Base-by-base conservation (phyloP, 2,888 invertebrate species). In the Auanema freiburgensis region DNA sequence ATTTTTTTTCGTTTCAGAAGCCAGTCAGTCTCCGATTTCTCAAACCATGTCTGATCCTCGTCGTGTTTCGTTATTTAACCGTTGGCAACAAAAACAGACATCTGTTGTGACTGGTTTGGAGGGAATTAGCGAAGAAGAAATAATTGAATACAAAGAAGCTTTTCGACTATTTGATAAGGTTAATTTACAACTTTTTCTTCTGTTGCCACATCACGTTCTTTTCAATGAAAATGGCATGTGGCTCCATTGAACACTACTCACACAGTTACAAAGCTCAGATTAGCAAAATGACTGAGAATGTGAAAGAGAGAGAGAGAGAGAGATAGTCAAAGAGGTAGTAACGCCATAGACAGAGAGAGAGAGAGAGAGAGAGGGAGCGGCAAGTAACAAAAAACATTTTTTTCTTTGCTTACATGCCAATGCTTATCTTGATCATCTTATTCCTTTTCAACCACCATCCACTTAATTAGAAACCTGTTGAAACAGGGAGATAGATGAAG, bases 91-190 rank as follows among this genome's bases (percentile, higher is more conserved):
- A 50, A 76, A 76, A 59, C 78, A 81, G 60, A 69, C 66, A 57
- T 59, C 63, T 49, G 63, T 67, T 10, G 63, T 66, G 51, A 67
- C 67, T 14, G 77, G 72, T 8, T 65, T 81, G 43, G 83, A 83
- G 57, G 82, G 80, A 21, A 78, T 83, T 57, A 79, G 76, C 60
- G 79, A 79, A 55, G 83, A 83, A 60, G 83, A 83, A 69, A 68
- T 83, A 67, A 72, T 77, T 64, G 83, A 83, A 60, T 83, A 78
- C 67, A 78, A 77, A 56, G 83, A 83, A 56, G 83, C 83, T 23
- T 83, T 83, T 67, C 59, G 81, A 59, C 71, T 83, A 33, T 83
- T 83, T 65, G 83, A 83, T 67, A 83, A 83, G 77, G 83, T 80
- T 52, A 24, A 69, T 51, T n/a, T 59, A 23, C 12, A 23, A 24